Conservation (phyloP, 2,113 vertebrate species). For the Actinemys pallida region DNA sequence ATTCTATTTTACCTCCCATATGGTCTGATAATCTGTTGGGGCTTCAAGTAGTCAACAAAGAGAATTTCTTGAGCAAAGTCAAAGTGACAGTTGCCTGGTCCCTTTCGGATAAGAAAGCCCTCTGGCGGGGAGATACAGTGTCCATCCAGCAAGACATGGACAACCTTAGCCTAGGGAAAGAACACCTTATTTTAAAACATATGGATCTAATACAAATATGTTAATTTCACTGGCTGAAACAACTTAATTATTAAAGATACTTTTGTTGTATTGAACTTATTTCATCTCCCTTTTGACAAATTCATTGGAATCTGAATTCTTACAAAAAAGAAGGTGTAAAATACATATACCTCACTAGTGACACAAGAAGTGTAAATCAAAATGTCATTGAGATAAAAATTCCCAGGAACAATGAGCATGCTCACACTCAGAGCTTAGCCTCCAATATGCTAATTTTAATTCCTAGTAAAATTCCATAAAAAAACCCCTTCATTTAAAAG, state of each 20-base stretch:
- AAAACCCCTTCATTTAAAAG: not conserved
- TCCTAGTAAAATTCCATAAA: not conserved
- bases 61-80: constrained; percentile 98
- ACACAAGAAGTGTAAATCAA: not conserved
- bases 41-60: constrained; percentile 89
- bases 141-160: constrained; percentile 88
- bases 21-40: not conserved
- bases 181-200: not conserved
- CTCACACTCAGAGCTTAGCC: not conserved
- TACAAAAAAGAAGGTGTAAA: not conserved
- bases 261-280: not conserved
- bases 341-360: not conserved
- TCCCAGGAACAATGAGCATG: not conserved
- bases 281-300: not conserved
- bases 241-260: not conserved
- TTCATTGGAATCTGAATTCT: not conserved
- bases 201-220: not conserved
- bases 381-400: not conserved
- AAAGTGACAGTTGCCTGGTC: constrained; percentile 96
- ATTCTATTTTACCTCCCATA: constrained; percentile 67
- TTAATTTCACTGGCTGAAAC: not conserved
- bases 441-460: not conserved
- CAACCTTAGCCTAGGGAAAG: constrained; percentile 84
- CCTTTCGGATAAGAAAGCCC: constrained; percentile 95
- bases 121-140: constrained; percentile 86